Percentiles rank a stretch among this genome's conserved stretches.
Conservation (phyloP, 1,140 invertebrate genomes). For the Drosophila fuyamai region DNA sequence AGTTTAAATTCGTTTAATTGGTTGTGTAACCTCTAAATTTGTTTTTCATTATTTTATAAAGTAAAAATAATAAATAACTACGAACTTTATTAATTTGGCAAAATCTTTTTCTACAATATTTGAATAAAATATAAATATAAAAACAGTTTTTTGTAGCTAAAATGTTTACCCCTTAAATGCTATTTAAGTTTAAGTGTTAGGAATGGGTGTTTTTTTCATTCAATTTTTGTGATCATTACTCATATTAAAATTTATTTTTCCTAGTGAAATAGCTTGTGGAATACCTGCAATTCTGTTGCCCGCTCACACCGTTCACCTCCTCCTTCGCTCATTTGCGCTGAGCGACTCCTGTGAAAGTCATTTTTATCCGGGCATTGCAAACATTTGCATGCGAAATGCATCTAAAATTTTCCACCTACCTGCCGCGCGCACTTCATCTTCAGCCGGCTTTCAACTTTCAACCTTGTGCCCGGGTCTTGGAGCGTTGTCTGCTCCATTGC, state of each 20-base stretch:
- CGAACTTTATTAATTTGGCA: too few species aligned
- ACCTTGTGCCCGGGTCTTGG: slow-evolving; percentile 38
- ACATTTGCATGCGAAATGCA: slow-evolving; percentile 80
- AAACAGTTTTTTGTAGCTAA: too few species aligned
- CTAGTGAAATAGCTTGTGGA: slow-evolving; percentile 38
- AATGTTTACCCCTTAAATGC: too few species aligned
- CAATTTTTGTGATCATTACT: too few species aligned
- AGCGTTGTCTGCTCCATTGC: slow-evolving; percentile 68
- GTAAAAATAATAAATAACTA: too few species aligned
- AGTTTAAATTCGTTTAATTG: too few species aligned
- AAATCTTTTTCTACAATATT: too few species aligned
- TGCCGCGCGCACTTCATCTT: slow-evolving; percentile 34
- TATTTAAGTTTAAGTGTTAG: too few species aligned
- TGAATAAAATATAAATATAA: too few species aligned
- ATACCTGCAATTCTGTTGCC: slow-evolving; percentile 40
- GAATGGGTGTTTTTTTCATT: too few species aligned
- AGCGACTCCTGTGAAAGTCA: slow-evolving; percentile 45
- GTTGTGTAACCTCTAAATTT: too few species aligned
- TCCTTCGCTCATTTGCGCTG: slow-evolving; percentile 20
- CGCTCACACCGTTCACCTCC: background rate
- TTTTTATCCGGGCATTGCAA: slow-evolving; percentile 75
- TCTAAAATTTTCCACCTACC: slow-evolving; percentile 61
- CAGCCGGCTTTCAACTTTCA: slow-evolving; percentile 29
- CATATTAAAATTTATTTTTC: slow-evolving; percentile 12
- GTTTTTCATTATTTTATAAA: too few species aligned